Percentiles rank a stretch among this genome's conserved stretches.
These are phyloP conservation scores for Eristalinus aeneus DNA, from an alignment of 2,888 invertebrate species.

Conservation along the genomic window DNA sequence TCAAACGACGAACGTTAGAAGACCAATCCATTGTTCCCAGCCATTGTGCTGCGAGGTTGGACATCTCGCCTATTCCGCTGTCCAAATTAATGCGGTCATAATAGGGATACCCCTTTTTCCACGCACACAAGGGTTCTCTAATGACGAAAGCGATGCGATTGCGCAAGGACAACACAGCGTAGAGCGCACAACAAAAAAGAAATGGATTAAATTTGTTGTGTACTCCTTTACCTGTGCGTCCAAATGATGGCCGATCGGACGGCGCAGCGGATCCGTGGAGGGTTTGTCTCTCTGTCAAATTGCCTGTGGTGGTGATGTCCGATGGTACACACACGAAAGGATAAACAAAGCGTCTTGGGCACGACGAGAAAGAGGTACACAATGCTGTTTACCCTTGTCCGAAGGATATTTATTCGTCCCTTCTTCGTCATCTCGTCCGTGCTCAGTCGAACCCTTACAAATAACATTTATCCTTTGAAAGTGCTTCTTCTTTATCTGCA, in stretches of 20 bases:
- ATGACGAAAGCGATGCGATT: conserved; percentile 24
- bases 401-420: conserved; percentile 67
- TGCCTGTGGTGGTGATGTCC: conserved; percentile 56
- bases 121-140: not conserved
- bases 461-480: conserved; percentile 63
- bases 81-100: conserved; percentile 74
- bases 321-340: conserved; percentile 49
- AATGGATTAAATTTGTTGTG: conserved; percentile 66
- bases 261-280: too few relatives aligned
- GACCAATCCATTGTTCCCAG: conserved; percentile 72
- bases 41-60: conserved; percentile 79
- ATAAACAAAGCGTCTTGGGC: conserved; percentile 19
- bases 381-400: conserved; percentile 65
- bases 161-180: conserved; percentile 44
- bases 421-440: conserved; percentile 14
- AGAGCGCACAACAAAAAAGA: conserved; percentile 7
- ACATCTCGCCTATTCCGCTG: conserved; percentile 78
- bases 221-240: conserved; percentile 61
- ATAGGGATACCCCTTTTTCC: conserved; percentile 72
- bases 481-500: conserved; percentile 60
- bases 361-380: conserved; percentile 1
- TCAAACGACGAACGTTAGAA: conserved; percentile 73
- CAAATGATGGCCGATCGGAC: conserved; percentile 63
- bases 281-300: conserved; percentile 7
- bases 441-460: conserved; percentile 53